A percentile compares a stretch with the other conserved stretches of the same genome.
Conservation (phyloP, 2,797 vertebrate species). For the Rallus crepitans region DNA sequence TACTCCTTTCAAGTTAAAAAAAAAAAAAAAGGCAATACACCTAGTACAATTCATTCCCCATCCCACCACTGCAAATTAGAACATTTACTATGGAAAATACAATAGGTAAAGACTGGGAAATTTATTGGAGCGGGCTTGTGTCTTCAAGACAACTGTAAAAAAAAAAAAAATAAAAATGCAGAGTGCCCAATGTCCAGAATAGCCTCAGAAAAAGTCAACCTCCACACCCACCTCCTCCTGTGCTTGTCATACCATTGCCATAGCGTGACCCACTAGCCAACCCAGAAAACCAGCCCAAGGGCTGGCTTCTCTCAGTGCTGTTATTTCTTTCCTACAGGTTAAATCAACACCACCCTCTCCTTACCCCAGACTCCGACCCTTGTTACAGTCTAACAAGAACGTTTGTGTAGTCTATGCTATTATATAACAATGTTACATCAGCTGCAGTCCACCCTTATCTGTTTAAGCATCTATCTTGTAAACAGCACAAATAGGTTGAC, state of each 20-base stretch:
- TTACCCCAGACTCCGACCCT: background rate
- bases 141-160: background rate
- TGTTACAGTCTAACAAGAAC: background rate
- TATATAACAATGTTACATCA: background rate
- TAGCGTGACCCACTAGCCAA: background rate
- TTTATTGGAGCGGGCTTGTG: background rate
- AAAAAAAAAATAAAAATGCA: too few relatives aligned
- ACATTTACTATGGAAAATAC: background rate
- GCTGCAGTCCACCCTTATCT: background rate
- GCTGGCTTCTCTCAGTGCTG: background rate
- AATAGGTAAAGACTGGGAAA: background rate
- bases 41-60: background rate
- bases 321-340: background rate
- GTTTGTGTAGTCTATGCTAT: background rate
- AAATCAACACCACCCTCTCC: rapidly evolving
- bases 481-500: background rate
- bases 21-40: background rate
- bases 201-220: background rate
- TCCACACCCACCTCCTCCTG: rapidly evolving
- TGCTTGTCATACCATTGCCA: rapidly evolving
- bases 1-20: background rate
- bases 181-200: background rate
- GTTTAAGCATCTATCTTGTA: background rate
- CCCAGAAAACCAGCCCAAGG: background rate
- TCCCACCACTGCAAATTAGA: background rate